These are phyloP conservation scores for Sparidentex hasta DNA, from an alignment of 2,797 vertebrate genomes.

Conservation along the genomic window DNA sequence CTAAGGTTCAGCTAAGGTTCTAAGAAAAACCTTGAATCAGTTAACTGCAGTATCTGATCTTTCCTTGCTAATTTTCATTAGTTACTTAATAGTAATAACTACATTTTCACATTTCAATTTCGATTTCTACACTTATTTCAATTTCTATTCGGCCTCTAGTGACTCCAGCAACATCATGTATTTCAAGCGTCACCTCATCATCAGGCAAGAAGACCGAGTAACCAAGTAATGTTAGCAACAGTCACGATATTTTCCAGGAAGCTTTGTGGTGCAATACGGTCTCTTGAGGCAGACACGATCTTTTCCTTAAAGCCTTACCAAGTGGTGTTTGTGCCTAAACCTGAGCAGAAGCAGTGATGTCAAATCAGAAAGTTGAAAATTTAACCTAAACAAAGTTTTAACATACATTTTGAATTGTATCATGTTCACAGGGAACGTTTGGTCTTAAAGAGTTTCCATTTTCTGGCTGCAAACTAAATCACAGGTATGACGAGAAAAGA, in stretches of 20 bases:
- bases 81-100: neutral
- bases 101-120: neutral
- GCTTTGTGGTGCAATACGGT: too few relatives aligned
- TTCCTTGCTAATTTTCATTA: neutral
- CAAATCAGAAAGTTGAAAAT: too few relatives aligned
- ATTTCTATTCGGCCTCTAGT: neutral
- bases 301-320: too few relatives aligned
- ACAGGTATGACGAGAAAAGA: conserved; percentile 7
- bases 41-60: neutral
- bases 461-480: neutral
- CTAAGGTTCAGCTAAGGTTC: too few relatives aligned
- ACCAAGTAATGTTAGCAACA: too few relatives aligned
- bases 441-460: neutral
- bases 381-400: too few relatives aligned
- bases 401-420: neutral
- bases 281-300: too few relatives aligned
- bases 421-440: conserved; percentile 7
- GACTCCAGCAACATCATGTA: neutral
- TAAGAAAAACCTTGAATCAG: neutral
- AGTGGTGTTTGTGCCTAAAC: too few relatives aligned
- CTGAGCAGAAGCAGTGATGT: too few relatives aligned
- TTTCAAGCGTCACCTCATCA: neutral
- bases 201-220: too few relatives aligned
- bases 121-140: conserved; percentile 7
- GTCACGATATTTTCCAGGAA: too few relatives aligned